These are phyloP conservation scores for Mechanitis mazaeus DNA, from an alignment of 2,888 invertebrate species.

Conservation along the genomic window DNA sequence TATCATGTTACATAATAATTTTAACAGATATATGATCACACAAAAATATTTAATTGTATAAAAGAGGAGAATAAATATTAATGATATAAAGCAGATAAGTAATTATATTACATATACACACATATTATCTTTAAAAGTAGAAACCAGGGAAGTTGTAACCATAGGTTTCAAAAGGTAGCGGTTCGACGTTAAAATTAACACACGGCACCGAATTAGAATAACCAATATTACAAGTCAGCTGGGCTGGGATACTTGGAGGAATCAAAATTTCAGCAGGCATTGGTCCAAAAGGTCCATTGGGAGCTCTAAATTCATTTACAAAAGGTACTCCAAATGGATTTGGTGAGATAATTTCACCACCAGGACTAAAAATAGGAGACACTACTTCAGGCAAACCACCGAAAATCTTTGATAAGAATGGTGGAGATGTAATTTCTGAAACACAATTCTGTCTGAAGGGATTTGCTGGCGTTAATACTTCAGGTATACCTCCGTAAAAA, in stretches of 20 bases:
- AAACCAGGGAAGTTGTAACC: slow-evolving; percentile 23
- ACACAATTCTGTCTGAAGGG: slow-evolving; percentile 3
- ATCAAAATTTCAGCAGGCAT: slow-evolving; percentile 39
- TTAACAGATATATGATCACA: too few species aligned
- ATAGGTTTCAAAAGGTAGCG: slow-evolving; percentile 31
- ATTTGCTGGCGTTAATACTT: slow-evolving; percentile 11
- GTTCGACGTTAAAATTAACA: slow-evolving; percentile 42
- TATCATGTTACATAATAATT: too few species aligned
- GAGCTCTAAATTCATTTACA: slow-evolving; percentile 15
- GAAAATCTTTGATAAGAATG: not conserved
- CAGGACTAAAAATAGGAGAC: slow-evolving; percentile 7
- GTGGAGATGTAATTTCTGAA: not conserved
- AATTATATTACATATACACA: not conserved
- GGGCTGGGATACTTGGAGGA: slow-evolving; percentile 45
- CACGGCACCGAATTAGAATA: slow-evolving; percentile 33
- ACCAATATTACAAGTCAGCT: slow-evolving; percentile 26
- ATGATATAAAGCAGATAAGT: not conserved
- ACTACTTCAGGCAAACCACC: slow-evolving; percentile 3
- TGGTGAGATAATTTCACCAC: slow-evolving; percentile 10
- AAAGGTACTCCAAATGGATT: slow-evolving; percentile 3
- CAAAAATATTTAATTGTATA: too few species aligned
- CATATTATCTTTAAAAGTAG: slow-evolving; percentile 30
- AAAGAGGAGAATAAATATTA: too few species aligned
- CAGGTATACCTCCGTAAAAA: slow-evolving; percentile 9
- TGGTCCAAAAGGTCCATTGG: slow-evolving; percentile 23